Conservation (phyloP, 2,797 vertebrate species). For the Arnoldichthys spilopterus region DNA sequence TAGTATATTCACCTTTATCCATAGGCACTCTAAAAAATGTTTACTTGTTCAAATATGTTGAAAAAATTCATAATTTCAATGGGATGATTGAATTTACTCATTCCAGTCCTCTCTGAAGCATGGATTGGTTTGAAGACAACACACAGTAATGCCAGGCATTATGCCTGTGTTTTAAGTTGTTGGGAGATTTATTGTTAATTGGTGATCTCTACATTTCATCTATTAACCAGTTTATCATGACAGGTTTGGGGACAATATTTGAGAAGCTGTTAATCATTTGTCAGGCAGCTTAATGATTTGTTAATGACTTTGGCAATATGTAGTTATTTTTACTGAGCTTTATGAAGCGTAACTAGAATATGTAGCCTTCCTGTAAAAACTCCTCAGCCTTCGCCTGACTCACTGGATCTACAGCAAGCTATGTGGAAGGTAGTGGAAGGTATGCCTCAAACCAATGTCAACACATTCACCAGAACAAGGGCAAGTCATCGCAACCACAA, state of each 20-base stretch:
- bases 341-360: conserved; percentile 52
- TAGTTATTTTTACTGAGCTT: conserved; percentile 57
- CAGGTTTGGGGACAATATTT: conserved; percentile 28
- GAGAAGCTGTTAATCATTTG: conserved; percentile 47
- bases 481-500: conserved; percentile 4
- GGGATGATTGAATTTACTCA: no score
- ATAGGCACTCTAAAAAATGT: no score
- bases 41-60: no score
- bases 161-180: not conserved
- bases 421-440: not conserved
- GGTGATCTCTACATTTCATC: not conserved
- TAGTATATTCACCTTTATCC: no score
- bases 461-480: not conserved
- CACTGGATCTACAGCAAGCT: not conserved
- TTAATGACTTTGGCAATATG: conserved; percentile 48
- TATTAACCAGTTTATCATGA: conserved; percentile 8
- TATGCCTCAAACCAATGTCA: not conserved
- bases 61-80: no score
- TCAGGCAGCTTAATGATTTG: conserved; percentile 41
- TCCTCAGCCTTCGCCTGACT: conserved; percentile 43
- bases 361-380: conserved; percentile 49
- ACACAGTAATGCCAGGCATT: no score
- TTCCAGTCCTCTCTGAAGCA: no score
- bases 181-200: not conserved
- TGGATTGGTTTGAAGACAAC: not conserved